These are phyloP conservation scores for Crocuta crocuta DNA, from an alignment of 2,113 vertebrate species.

Conservation along the genomic window DNA sequence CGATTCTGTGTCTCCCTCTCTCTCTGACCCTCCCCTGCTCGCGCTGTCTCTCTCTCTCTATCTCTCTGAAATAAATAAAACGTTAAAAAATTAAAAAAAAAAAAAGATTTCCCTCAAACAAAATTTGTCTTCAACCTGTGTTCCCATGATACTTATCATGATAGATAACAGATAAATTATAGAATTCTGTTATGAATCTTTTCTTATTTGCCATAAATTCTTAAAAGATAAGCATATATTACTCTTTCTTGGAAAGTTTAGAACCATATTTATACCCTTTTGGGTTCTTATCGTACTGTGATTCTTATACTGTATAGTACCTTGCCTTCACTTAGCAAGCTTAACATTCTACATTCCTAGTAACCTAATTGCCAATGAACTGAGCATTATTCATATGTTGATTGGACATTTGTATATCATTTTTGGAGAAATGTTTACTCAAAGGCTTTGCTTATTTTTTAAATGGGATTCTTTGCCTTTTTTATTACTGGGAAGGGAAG, in stretches of 20 bases:
- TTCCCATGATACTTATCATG: background rate
- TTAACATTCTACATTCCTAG: background rate
- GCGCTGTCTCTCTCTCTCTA: too few relatives aligned
- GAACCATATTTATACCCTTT: background rate
- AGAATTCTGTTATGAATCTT: background rate
- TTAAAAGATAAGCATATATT: background rate
- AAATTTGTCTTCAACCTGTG: background rate
- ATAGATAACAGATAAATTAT: background rate
- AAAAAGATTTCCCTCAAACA: background rate
- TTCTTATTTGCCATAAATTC: background rate
- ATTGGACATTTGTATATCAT: background rate
- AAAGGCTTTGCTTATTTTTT: background rate
- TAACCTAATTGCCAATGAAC: background rate
- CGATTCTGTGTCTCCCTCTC: too few relatives aligned
- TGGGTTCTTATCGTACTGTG: background rate
- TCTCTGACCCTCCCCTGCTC: too few relatives aligned
- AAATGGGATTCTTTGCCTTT: background rate
- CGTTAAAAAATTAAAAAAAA: too few relatives aligned
- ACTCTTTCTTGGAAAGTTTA: background rate
- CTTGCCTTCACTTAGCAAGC: background rate
- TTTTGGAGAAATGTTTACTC: background rate
- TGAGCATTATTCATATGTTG: background rate
- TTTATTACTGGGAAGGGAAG: background rate
- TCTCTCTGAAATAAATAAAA: too few relatives aligned
- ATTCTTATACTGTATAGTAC: background rate